These are phyloP conservation scores for Tenualosa thibaudeaui DNA, from an alignment of 2,797 vertebrate species.

Conservation along the genomic window DNA sequence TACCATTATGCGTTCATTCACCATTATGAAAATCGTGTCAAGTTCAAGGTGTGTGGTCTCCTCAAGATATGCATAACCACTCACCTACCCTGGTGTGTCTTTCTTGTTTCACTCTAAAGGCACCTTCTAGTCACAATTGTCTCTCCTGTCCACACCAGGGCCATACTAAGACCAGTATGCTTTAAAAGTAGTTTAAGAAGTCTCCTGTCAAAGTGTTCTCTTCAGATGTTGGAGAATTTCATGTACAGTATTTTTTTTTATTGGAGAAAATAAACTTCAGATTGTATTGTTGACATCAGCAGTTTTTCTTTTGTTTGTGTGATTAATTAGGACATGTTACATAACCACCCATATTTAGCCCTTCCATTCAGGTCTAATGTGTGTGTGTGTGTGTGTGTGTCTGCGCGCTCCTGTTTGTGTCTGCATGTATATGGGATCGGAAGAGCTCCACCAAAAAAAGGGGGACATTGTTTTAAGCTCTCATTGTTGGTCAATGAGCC, in stretches of 20 bases:
- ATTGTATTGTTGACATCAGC: constrained; percentile 19
- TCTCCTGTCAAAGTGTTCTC: background rate
- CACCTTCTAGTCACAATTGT: background rate
- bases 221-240: background rate
- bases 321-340: background rate
- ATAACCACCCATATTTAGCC: background rate
- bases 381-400: constrained; percentile 20
- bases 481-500: background rate
- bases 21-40: background rate
- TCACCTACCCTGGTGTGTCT: background rate
- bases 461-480: background rate
- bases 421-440: background rate
- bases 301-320: background rate
- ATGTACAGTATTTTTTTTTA: constrained; percentile 1
- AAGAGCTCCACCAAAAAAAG: background rate
- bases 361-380: constrained; percentile 40
- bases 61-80: background rate
- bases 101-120: background rate
- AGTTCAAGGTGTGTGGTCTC: constrained; percentile 16
- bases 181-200: background rate
- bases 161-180: background rate
- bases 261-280: constrained; percentile 14
- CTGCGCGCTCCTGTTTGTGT: background rate
- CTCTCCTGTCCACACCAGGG: background rate
- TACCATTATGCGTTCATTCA: background rate